Percentiles rank a stretch among this genome's conserved stretches.
phyloP scores from a whole-genome alignment of 2,113 vertebrate species.

The Sus scrofa region DNA sequence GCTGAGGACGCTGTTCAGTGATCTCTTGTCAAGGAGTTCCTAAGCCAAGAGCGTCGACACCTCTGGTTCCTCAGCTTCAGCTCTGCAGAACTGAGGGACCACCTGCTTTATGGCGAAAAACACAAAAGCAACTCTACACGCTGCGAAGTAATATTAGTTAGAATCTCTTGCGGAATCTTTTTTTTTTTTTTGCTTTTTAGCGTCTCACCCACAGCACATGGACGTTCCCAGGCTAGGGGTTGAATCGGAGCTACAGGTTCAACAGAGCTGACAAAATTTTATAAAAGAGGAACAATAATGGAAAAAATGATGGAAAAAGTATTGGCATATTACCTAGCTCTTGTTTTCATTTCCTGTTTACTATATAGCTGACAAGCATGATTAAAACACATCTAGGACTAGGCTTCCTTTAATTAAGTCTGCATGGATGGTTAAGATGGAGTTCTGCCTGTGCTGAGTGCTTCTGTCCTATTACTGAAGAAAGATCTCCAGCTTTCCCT shows the following conservation, averaged over 20 bases:
- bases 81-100: neutral
- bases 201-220: too few species aligned
- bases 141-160: neutral
- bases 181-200: too few species aligned
- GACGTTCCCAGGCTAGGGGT: too few species aligned
- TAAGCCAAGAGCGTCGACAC: neutral
- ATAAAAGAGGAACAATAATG: neutral
- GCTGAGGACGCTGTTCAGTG: too few species aligned
- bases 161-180: neutral
- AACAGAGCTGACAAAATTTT: neutral
- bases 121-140: neutral
- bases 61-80: neutral
- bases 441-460: neutral
- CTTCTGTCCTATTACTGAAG: neutral
- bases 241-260: too few species aligned
- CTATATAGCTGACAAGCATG: neutral
- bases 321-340: neutral
- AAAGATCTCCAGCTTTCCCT: neutral
- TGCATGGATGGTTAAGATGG: neutral
- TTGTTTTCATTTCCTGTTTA: slow-evolving; percentile 12
- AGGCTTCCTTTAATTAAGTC: slow-evolving; percentile 2
- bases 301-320: neutral
- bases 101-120: neutral
- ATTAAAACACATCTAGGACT: slow-evolving; percentile 16
- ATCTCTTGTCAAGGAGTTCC: neutral